Evolutionary conservation across 1,140 invertebrate genomes (phyloP), one percentile per base, ranked within the genome.

Genomic region (Adoxophyes honmai): DNA sequence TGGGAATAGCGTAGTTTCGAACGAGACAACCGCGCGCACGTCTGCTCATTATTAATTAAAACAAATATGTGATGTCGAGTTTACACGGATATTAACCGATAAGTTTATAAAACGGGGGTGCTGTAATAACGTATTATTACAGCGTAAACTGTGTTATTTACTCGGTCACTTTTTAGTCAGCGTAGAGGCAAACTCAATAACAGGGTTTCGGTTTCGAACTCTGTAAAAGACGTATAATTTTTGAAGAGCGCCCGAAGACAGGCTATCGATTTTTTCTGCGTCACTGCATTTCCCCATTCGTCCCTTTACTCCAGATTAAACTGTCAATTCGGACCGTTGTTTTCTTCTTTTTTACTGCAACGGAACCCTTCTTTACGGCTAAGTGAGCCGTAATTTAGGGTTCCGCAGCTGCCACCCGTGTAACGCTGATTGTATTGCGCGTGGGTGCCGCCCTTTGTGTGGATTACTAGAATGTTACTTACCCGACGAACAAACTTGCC

Each of bases 361-460:
- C 60, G 57, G 68, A 60, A 71, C 76, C 78, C 81, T 76, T 67
- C 72, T 71, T 73, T 71, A 62, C 70, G 64, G 57, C 66, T 68
- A 72, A 77, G 70, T 68, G 70, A 62, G 64, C 60, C 73, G 72
- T 86, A 83, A 80, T 74, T 77, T 76, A 81, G 77, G 77, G 71
- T 64, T 74, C 66, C 74, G 62, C 81, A 83, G 75, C 82, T 82
- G 82, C 69, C 68, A 59, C 67, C 55, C 67, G 64, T 60, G 66
- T 83, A 83, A 86, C 81, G 75, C 68, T 83, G 77, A 83, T 86
- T 82, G 82, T 82, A 83, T 86, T 78, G 74, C 66, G 67, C 62
- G 59, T 64, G 70, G 67, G 69, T 55, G 62, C 56, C 55, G 21
- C 52, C 39, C 58, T 74, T 75, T 80, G 69, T 70, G 44, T 58